phyloP scores from a whole-genome alignment of 2,888 invertebrate species.

The Conistra vaccinii region DNA sequence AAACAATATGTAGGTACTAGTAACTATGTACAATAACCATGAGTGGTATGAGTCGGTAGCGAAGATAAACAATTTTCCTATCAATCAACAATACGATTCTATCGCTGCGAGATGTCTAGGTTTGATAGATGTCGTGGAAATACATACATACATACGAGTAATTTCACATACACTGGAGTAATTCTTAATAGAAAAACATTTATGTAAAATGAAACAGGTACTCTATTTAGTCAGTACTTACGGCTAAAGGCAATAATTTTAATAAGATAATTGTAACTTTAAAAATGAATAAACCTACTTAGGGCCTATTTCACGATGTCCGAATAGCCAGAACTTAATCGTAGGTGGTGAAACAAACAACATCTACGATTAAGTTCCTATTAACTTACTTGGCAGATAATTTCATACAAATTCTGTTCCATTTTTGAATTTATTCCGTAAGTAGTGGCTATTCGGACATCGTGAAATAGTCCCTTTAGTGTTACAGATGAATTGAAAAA shows the following conservation, averaged over 20 bases:
- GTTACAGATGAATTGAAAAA: neutral
- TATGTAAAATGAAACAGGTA: neutral
- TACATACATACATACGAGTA: conserved; percentile 3
- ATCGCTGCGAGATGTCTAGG: conserved; percentile 33
- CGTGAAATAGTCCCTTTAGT: no score
- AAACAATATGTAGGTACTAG: conserved; percentile 14
- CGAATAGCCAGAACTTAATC: no score
- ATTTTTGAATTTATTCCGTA: no score
- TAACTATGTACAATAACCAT: conserved; percentile 28
- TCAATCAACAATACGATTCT: conserved; percentile 50
- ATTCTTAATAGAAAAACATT: neutral
- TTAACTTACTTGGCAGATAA: no score
- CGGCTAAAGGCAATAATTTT: conserved; percentile 1
- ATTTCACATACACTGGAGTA: neutral
- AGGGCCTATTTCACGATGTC: no score
- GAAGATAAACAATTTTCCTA: conserved; percentile 48
- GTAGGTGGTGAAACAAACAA: no score
- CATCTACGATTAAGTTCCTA: no score
- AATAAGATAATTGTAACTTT: neutral
- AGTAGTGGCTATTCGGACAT: no score
- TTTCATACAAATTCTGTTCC: no score
- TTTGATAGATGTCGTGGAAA: conserved; percentile 44
- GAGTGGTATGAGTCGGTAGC: conserved; percentile 28
- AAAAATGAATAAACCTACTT: conserved; percentile 3
- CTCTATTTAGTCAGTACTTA: neutral